These are phyloP conservation scores for Adelosebastes latens DNA, from an alignment of 2,797 vertebrate species.

Conservation along the genomic window DNA sequence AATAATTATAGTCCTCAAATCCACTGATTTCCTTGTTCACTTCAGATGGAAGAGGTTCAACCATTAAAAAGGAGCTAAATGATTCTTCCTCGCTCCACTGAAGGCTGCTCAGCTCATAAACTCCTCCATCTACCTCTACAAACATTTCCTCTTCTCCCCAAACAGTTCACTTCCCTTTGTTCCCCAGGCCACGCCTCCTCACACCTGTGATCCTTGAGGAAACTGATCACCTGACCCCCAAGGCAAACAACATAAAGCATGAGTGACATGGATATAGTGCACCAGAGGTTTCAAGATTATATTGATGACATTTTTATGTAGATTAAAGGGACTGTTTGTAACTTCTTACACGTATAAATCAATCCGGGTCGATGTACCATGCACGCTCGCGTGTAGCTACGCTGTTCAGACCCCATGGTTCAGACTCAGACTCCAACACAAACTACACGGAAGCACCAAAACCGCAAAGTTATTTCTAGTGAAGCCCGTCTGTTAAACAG, in stretches of 20 bases:
- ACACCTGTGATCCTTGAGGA: neutral
- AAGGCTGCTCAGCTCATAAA: too few species aligned
- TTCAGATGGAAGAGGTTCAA: neutral
- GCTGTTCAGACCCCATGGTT: too few species aligned
- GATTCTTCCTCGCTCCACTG: neutral
- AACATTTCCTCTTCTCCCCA: neutral
- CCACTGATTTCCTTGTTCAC: neutral
- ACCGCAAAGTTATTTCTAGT: too few species aligned
- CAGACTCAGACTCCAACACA: too few species aligned
- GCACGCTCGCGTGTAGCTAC: too few species aligned
- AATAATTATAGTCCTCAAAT: neutral
- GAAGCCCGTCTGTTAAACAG: too few species aligned
- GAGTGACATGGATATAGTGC: neutral
- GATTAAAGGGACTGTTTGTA: too few species aligned
- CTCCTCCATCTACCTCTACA: neutral
- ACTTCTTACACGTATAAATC: too few species aligned
- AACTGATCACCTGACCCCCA: neutral
- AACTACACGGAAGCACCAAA: too few species aligned
- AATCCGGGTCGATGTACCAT: too few species aligned
- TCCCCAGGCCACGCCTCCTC: neutral
- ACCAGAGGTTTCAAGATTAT: neutral
- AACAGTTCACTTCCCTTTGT: neutral
- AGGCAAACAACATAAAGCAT: neutral
- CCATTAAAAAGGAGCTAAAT: neutral
- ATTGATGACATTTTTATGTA: too few species aligned